A percentile compares a stretch with the other conserved stretches of the same genome.
Conservation (phyloP, 2,113 vertebrate genomes). For the Nannobrachium achirus region DNA sequence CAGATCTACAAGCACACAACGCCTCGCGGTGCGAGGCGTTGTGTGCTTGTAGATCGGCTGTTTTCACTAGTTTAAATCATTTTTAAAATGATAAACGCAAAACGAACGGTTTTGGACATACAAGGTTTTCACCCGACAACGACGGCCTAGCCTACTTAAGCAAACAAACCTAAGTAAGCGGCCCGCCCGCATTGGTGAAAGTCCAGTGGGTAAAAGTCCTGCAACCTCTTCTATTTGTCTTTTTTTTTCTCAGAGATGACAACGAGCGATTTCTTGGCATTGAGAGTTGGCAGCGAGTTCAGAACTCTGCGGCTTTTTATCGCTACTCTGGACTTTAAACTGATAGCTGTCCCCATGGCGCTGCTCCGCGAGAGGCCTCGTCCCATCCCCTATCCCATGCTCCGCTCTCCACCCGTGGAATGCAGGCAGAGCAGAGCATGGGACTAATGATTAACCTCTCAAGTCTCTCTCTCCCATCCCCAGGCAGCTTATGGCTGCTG, state of each 20-base stretch:
- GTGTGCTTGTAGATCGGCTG: too few species aligned
- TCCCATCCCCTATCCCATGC: conserved; percentile 62
- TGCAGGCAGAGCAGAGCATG: conserved; percentile 68
- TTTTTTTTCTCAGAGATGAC: conserved; percentile 1
- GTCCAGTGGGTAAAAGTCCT: conserved; percentile 32
- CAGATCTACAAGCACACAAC: too few species aligned
- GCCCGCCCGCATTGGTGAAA: conserved; percentile 18
- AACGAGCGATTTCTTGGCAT: not conserved
- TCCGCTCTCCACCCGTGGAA: conserved; percentile 62
- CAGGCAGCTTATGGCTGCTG: conserved; percentile 61
- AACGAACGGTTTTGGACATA: too few species aligned
- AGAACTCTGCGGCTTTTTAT: conserved; percentile 12
- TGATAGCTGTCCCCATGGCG: not conserved
- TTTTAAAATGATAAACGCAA: too few species aligned
- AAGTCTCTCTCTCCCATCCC: conserved; percentile 62
- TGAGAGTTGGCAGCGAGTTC: not conserved
- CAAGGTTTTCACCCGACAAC: too few species aligned
- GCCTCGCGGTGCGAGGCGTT: too few species aligned
- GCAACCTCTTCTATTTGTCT: not conserved
- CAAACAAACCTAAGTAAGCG: conserved; percentile 49
- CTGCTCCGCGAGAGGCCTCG: conserved; percentile 7
- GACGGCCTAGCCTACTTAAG: conserved; percentile 42
- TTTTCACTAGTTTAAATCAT: too few species aligned
- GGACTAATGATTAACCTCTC: conserved; percentile 82
- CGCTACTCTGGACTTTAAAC: conserved; percentile 16